Evolutionary conservation across 2,797 vertebrate genomes (phyloP), one percentile per base, ranked within the genome.

Genomic region (Urocyon cinereoargenteus): DNA sequence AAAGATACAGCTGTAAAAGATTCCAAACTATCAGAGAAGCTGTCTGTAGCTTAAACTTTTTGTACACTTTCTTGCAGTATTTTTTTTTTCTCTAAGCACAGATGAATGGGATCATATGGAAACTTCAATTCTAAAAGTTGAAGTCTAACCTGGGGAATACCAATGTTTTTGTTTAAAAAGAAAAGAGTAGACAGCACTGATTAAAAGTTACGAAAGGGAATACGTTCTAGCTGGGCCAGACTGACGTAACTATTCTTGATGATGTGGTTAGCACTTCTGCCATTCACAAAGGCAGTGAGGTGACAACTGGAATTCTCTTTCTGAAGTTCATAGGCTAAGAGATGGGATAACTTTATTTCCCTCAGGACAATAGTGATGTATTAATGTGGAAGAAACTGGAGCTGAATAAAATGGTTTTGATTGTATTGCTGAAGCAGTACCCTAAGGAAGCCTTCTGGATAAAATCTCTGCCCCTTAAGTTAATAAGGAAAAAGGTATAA

Each of bases 321-420:
- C 92, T 98, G 94, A 97, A 88, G 62, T 64, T 97, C 95, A 31
- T 70, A 85, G 92, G 62, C 94, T 97, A 96, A 95, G 66, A 79
- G 90, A 59, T 64, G 57, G 62, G 96, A 49, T 96, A 97, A 87
- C 84, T 96, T 96, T 49, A 79, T 95, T 97, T 40, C 97, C 96
- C 95, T 93, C 59, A 86, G 36, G 49, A 51, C 34, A 91, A 14
- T 82, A 72, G 77, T 77, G 51, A 22, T 89, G 73, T 75, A 90
- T 97, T 97, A 19, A 8, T 86, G 72, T 97, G 84, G 3, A 6
- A 1, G 90, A 78, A 92, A 89, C 24, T 40, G 7, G 88, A 66
- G 66, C 66, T 84, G 51, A 36, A 53, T 34, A n/a, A 84, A 68
- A 22, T 2, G 5, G 53, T 9, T 75, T 89, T 14, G 40, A 79